Percentiles rank a stretch among this genome's conserved stretches.
Evolutionary conservation across 2,888 invertebrate genomes (phyloP).

Genomic region (Pemphredon lugubris): DNA sequence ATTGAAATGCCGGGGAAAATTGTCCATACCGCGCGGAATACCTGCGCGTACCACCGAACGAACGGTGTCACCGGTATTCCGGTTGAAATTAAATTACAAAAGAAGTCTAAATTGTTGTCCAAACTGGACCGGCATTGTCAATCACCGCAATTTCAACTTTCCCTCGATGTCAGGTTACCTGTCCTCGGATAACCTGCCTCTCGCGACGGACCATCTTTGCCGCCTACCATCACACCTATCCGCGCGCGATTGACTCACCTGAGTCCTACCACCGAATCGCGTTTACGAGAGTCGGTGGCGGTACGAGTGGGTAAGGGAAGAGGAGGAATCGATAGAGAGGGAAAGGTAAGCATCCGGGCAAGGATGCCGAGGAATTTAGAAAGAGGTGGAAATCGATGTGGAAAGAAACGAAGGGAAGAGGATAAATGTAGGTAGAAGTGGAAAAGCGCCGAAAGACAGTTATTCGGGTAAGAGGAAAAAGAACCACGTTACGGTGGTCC

Average conservation of each 20-base stretch:
- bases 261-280: slow-evolving; percentile 38
- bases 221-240: slow-evolving; percentile 51
- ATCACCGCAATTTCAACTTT: slow-evolving; percentile 48
- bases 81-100: slow-evolving; percentile 17
- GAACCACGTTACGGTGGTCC: no score
- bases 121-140: slow-evolving; percentile 48
- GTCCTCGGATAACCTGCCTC: slow-evolving; percentile 40
- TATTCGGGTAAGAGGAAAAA: no score
- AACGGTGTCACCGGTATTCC: no score
- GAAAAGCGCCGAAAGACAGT: no score
- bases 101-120: slow-evolving; percentile 40
- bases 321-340: not conserved
- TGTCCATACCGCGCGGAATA: not conserved
- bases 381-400: not conserved
- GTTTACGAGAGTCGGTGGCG: slow-evolving; percentile 27
- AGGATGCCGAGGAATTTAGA: no score
- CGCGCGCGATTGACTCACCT: slow-evolving; percentile 28
- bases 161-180: slow-evolving; percentile 45
- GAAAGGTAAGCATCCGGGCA: not conserved
- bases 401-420: not conserved
- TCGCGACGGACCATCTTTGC: slow-evolving; percentile 50
- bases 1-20: not conserved
- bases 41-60: no score
- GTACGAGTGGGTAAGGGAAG: not conserved
- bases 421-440: no score